These are phyloP conservation scores for Muschampia plurimacula DNA, from an alignment of 2,888 invertebrate genomes.

Conservation along the genomic window DNA sequence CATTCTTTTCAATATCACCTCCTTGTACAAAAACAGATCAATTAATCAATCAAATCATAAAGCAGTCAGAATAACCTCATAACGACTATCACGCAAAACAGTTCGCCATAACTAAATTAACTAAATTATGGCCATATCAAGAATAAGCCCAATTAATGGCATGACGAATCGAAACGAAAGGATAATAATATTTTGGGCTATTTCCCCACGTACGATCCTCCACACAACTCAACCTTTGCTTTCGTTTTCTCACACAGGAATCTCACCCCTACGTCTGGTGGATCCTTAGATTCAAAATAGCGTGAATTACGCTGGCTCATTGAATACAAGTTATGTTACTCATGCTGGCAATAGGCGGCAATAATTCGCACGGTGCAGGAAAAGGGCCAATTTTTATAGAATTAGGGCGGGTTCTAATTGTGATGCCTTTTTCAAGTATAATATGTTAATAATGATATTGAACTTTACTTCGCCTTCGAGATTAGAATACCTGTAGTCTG, in stretches of 20 bases:
- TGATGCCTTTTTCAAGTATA: background rate
- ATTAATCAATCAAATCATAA: slow-evolving; percentile 3
- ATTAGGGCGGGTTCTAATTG: slow-evolving; percentile 44
- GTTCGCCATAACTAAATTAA: slow-evolving; percentile 25
- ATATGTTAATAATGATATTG: too few relatives aligned
- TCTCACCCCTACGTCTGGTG: slow-evolving; percentile 9
- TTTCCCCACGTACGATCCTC: slow-evolving; percentile 29
- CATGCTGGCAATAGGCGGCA: slow-evolving; percentile 47
- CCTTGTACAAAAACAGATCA: background rate
- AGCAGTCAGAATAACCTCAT: background rate
- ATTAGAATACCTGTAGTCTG: too few relatives aligned
- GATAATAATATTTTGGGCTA: slow-evolving; percentile 36
- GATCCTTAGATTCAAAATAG: slow-evolving; percentile 24
- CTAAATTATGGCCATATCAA: slow-evolving; percentile 42
- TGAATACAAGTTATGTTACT: slow-evolving; percentile 53
- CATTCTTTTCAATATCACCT: background rate
- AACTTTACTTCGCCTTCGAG: too few relatives aligned
- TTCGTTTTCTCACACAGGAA: slow-evolving; percentile 11
- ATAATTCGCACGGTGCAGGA: slow-evolving; percentile 52
- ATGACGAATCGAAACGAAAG: slow-evolving; percentile 45
- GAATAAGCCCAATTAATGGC: slow-evolving; percentile 45
- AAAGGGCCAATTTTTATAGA: slow-evolving; percentile 52
- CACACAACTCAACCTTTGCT: slow-evolving; percentile 8
- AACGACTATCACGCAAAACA: slow-evolving; percentile 7
- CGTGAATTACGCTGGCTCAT: slow-evolving; percentile 47